Base-by-base conservation (phyloP, 2,113 vertebrate genomes). In the Platichthys stellatus region DNA sequence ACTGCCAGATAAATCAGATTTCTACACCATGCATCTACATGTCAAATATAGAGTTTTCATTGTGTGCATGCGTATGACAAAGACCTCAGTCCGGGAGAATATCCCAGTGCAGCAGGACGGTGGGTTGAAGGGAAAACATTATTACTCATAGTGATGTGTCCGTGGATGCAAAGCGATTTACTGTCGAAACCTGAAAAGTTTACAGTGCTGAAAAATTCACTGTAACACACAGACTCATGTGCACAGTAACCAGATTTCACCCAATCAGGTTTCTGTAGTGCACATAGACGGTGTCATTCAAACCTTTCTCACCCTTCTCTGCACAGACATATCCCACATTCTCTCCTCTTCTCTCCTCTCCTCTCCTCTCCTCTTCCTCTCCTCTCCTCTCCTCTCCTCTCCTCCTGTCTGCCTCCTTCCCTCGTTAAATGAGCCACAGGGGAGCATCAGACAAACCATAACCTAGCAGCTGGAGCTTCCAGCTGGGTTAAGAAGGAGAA, bases 371-470 rank as follows among this genome's bases (percentile, higher is more conserved):
- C 69, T 71, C 72, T 62, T 62, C 47, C 69, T 78, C 40, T 80
- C 56, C 74, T 84, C 68, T 70, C 63, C 74, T 72, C 79, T 38
- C 1, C 45, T 49, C 14, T 18, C 45, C 69, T 71, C 69, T 62
- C 47, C 69, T 78, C 58, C 58, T 78, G 68, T 78, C 65, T 72
- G 64, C 51, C 40, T 80, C 59, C 74, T 85, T 71, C 69, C 64
- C 74, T 72, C 78, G 76, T 86, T 87, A 92, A 92, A 92, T 88
- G 84, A 93, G 92, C 74, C 93, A 90, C 92, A 72, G 70, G 89
- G 91, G 91, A 92, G 74, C 71, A 66, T 78, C 74, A 86, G 81
- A 82, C 84, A 83, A 86, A 75, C 82, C 84, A 80, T 90, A 87
- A 86, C 90, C 82, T 76, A 87, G 81, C 86, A 89, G 88, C 88